Evolutionary conservation across 2,888 invertebrate genomes (phyloP), one percentile per base, ranked within the genome.

Genomic region (Acronicta leporina): DNA sequence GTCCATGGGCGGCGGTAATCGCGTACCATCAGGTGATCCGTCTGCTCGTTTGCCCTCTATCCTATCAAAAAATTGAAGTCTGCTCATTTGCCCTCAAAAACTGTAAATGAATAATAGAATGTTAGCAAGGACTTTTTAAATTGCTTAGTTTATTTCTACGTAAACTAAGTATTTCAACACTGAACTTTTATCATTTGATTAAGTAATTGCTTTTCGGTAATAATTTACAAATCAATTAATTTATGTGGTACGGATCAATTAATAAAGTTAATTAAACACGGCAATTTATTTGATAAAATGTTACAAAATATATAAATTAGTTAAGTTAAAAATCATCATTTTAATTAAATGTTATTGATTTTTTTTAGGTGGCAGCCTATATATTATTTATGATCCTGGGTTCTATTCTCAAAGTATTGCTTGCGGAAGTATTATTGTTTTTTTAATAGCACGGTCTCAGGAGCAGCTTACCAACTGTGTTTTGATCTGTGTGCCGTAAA

Each of bases 191-290:
- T 13, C 14, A 8, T 46, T 55, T 44, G 30, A 72, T 53, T 50
- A n/a, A n/a, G n/a, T n/a, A 45, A 70, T 48, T 35, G 30, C 10
- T 62, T 41, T 46, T 56, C 8, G 40, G 40, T 40, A 40, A 35
- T 35, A 30, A 56, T 63, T 43, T 43, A 33, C 6, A 16, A 63
- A 56, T 57, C 20, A 41, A 51, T 62, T 38, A 51, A 57, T 33
- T 27, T 11, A 5, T 44, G 3, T 45, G 11, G 20, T 20, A 20
- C 2, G 20, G 4, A 20, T 10, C 6, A 13, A 38, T 38, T 38
- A n/a, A 38, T 13, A 6, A 33, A 33, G 11, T 56, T 46, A 40
- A 59, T 59, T 52, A 62, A 59, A 57, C 59, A 58, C 46, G 8
- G n/a, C 52, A n/a, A 16, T 46, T 57, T 47, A 52, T 55, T 25